Evolutionary conservation across 2,888 invertebrate species (phyloP), one percentile per base, ranked within the genome.

Genomic region (Metalampra italica): DNA sequence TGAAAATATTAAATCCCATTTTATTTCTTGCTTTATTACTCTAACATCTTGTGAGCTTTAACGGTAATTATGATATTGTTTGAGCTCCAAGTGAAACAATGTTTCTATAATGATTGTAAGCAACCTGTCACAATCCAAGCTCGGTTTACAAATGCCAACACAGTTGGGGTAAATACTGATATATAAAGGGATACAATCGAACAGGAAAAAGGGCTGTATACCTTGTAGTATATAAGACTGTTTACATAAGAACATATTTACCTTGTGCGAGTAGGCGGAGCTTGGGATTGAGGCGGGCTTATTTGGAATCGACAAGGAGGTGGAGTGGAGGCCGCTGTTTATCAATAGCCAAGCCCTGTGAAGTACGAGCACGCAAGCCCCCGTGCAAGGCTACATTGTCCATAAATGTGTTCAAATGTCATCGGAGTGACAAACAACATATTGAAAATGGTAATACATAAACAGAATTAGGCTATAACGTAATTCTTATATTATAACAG

Each of bases 251-350:
- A 65, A 78, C 71, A 76, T 85, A 88, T 86, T 79, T 88, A 87
- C 82, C 75, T 78, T 75, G 68, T 68, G 68, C 68, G 68, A 65
- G 86, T 81, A 86, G 88, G 87, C 86, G 88, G 82, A 78, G 88
- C 86, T 70, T 77, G 71, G 69, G 72, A 75, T 78, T 70, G 80
- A 88, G 88, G 88, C 88, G 88, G 88, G 85, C 80, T 85, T 86
- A 81, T 84, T 84, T 83, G 75, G 75, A 78, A 82, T 85, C 80
- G 83, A 85, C 82, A 83, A 83, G 84, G 83, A 87, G 87, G 85
- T 78, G 84, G 81, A 80, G 79, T 72, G 68, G 73, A 75, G 71
- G 70, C 70, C 71, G 72, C 76, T 78, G 74, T 81, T 82, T 84
- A 82, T 82, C 78, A 78, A 80, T 77, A 74, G 61, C 61, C 62